These are phyloP conservation scores for Semotilus atromaculatus DNA, from an alignment of 2,797 vertebrate species.

Conservation along the genomic window DNA sequence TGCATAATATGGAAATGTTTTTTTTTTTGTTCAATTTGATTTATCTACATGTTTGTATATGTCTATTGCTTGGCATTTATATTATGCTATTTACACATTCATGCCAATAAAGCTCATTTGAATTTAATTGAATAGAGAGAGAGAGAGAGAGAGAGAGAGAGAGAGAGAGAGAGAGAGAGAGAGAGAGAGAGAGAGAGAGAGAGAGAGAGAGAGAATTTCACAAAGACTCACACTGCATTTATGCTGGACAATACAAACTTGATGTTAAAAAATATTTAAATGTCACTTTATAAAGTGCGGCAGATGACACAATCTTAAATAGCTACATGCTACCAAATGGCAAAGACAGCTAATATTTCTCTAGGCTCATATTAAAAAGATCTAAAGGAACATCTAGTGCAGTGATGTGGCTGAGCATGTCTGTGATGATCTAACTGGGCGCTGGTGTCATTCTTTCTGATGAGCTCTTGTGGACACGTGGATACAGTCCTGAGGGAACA, in stretches of 20 bases:
- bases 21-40: no score
- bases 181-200: no score
- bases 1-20: no score
- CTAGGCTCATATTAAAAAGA: conserved; percentile 24
- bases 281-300: conserved; percentile 14
- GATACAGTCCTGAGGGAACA: conserved; percentile 25
- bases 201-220: no score
- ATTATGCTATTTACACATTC: no score
- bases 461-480: conserved; percentile 29
- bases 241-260: conserved; percentile 5
- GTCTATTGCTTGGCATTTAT: no score
- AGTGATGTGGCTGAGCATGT: neutral
- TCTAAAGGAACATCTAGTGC: conserved; percentile 30
- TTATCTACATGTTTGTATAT: no score
- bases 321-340: conserved; percentile 10
- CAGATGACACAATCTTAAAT: conserved; percentile 23
- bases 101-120: no score
- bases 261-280: conserved; percentile 17
- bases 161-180: neutral
- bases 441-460: conserved; percentile 21
- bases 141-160: neutral
- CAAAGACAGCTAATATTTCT: conserved; percentile 6
- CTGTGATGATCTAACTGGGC: conserved; percentile 23
- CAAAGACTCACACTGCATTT: conserved; percentile 16
- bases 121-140: no score